Percentiles rank a stretch among this genome's conserved stretches.
Evolutionary conservation across 1,140 invertebrate genomes (phyloP).

Genomic region (Ips nitidus): DNA sequence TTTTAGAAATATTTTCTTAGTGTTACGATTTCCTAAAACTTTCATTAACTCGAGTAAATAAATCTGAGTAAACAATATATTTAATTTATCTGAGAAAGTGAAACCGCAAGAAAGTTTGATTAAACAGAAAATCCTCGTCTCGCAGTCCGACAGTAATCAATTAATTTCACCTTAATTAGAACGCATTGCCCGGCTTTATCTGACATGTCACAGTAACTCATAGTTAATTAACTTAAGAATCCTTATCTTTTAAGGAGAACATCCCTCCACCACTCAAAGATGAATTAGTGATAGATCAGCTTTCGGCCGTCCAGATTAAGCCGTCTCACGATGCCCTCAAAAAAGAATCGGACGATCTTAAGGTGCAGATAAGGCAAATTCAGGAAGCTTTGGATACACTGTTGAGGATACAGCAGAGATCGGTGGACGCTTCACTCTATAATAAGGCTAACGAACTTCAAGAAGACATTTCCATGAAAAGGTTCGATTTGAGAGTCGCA

Average conservation of each 20-base stretch:
- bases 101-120: no score
- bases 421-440: conserved; percentile 79
- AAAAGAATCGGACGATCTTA: conserved; percentile 79
- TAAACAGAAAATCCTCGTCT: no score
- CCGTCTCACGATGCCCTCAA: conserved; percentile 76
- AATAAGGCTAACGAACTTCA: conserved; percentile 94
- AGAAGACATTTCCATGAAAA: conserved; percentile 92
- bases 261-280: conserved; percentile 73
- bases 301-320: conserved; percentile 72
- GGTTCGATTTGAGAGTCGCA: conserved; percentile 87
- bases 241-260: conserved; percentile 56
- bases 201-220: background rate
- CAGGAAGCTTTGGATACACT: conserved; percentile 84
- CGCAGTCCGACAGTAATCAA: no score
- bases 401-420: conserved; percentile 83
- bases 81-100: no score
- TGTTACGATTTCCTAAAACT: no score
- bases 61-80: no score
- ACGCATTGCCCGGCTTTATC: background rate
- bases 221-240: background rate
- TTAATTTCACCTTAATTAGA: background rate
- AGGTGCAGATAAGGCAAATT: conserved; percentile 82
- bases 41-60: no score
- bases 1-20: no score
- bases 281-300: conserved; percentile 79